Base-by-base conservation (phyloP, 2,888 invertebrate genomes). In the Antheraea yamamai region DNA sequence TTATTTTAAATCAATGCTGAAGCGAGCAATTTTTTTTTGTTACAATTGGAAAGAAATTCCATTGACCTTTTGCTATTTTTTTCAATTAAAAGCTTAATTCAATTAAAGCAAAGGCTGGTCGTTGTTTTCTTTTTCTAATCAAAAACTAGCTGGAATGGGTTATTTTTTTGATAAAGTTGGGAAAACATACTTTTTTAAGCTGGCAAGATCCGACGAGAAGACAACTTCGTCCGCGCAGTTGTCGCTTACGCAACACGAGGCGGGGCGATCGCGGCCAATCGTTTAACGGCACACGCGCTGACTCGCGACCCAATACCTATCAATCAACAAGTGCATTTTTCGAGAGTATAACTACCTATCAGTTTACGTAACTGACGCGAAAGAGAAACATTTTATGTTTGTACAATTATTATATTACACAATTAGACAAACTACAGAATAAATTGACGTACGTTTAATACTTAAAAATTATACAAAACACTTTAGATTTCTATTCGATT, bases 221-320 rank as follows among this genome's bases (percentile, higher is more conserved):
- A 75, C n/a, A n/a, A 78, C 77, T 79, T 76, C 78, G 68, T 76
- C 77, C 77, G 78, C 78, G 77, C 39, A n/a, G n/a, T 39, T 86
- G 30, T 30, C 64, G 26, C 58, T 64, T 83, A 86, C 88, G 87
- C 85, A 87, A 89, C 79, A 76, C 82, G 80, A 90, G 93, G 92
- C 92, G 93, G 88, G 92, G 91, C 93, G 85, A 80, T 79, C 79
- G 77, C 91, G 85, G 83, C 93, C 93, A 93, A 93, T 93, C 92
- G 86, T 84, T 85, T 81, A 84, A 80, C 83, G 78, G 76, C 80
- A 79, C 85, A 86, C 89, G 89, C 88, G 85, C 88, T 88, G 26
- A 30, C 64, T 89, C 85, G 79, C 79, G 78, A 82, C 79, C 81
- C 81, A 82, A 82, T 83, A 85, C 87, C 85, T 85, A 84, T 81